Base-by-base conservation (phyloP, 1,140 invertebrate species). In the Bombus terrestris region DNA sequence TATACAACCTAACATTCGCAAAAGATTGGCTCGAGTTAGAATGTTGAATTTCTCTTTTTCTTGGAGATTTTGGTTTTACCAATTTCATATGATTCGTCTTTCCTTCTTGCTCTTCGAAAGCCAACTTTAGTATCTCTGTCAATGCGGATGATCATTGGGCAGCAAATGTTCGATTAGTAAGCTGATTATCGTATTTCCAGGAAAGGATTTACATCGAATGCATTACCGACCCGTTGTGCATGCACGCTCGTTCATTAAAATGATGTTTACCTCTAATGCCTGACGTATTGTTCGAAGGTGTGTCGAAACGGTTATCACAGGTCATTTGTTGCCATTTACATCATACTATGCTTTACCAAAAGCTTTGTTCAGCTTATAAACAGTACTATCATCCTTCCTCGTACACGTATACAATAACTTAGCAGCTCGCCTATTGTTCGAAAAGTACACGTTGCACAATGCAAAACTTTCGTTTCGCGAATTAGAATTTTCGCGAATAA, bases 151-250 rank as follows among this genome's bases (percentile, higher is more conserved):
- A 28, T n/a, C 18, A 25, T 35, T 73, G 28, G 1, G 5, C 35
- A 39, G 22, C 69, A 28, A 62, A 62, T 8, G 39, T 35, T 59
- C n/a, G 69, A 81, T 74, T 43, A 59, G 22, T 81, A 74, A 62
- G n/a, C 80, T 81, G 53, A 81, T 81, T 81, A 81, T 62, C 22
- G 53, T 43, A 62, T 43, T 74, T 62, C 39, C 69, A 43, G 47
- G 39, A 74, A 73, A 81, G 47, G 53, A 73, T 81, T 74, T 39
- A 62, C 69, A 81, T 62, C n/a, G 37, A 62, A 62, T 15, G 68
- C n/a, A 53, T 73, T 59, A 25, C 37, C 10, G 6, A 62, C 28
- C n/a, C n/a, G n/a, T 6, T 6, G 5, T 32, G 53, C 6, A n/a
- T 43, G 22, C 41, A 43, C 32, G 69, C 10, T 35, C 69, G 35